Evolutionary conservation across 2,888 invertebrate species (phyloP).

Genomic region (Trisateles emortualis): DNA sequence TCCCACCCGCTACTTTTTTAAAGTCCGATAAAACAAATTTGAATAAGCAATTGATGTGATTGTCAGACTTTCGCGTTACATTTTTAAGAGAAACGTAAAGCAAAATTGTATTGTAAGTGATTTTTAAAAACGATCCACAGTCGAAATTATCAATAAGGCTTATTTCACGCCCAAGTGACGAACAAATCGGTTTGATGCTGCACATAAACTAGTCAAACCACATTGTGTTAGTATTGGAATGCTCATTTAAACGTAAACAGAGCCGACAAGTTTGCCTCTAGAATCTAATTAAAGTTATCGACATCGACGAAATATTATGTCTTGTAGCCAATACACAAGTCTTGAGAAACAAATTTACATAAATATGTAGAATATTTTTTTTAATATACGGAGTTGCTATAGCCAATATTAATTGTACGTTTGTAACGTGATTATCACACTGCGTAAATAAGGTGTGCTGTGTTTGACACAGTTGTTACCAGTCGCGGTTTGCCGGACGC

Average conservation of each 20-base stretch:
- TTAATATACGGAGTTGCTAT: conserved; percentile 5
- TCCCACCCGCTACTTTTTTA: conserved; percentile 62
- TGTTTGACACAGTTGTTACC: conserved; percentile 31
- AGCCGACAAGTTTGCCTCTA: conserved; percentile 50
- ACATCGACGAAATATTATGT: conserved; percentile 39
- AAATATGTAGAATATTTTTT: conserved; percentile 12
- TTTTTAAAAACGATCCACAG: conserved; percentile 29
- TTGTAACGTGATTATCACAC: conserved; percentile 16
- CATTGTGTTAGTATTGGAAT: conserved; percentile 38
- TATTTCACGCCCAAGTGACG: conserved; percentile 40
- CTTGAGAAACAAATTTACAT: conserved; percentile 29
- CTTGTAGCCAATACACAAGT: conserved; percentile 20
- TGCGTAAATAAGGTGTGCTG: not conserved
- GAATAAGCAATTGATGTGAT: conserved; percentile 57
- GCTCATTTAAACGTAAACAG: conserved; percentile 49
- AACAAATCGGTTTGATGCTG: conserved; percentile 31
- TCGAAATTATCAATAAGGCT: conserved; percentile 29
- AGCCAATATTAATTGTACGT: conserved; percentile 5
- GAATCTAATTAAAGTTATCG: conserved; percentile 57
- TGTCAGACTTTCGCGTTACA: conserved; percentile 57
- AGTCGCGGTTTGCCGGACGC: conserved; percentile 45
- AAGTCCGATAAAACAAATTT: conserved; percentile 55
- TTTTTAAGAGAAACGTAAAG: conserved; percentile 41
- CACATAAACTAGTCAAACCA: conserved; percentile 38
- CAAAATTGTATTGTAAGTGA: conserved; percentile 35